Conservation (phyloP, 1,140 invertebrate species). For the Papilio xuthus region DNA sequence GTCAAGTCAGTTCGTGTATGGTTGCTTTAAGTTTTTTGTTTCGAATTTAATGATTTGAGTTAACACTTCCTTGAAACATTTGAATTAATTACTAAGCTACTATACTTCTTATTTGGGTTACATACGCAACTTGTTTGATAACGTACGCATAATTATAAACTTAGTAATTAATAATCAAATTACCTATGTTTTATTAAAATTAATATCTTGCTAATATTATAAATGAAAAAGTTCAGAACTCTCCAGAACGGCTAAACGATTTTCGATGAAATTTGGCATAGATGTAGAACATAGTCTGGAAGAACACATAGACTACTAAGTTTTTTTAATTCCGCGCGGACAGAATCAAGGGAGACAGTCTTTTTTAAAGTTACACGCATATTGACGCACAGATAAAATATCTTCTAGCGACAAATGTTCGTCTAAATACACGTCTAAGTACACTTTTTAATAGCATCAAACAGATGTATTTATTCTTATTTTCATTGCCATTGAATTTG, state of each 20-base stretch:
- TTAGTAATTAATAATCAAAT: not conserved
- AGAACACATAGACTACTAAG: too few relatives aligned
- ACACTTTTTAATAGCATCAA: too few relatives aligned
- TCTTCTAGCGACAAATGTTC: too few relatives aligned
- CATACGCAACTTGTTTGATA: not conserved
- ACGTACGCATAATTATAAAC: not conserved
- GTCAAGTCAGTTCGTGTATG: not conserved
- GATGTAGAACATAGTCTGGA: too few relatives aligned
- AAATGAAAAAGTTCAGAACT: too few relatives aligned
- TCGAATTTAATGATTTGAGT: not conserved
- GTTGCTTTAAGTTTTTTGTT: not conserved
- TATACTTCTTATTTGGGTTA: conserved; percentile 16
- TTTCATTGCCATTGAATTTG: not conserved
- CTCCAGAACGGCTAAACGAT: too few relatives aligned
- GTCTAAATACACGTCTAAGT: too few relatives aligned
- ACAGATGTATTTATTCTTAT: not conserved
- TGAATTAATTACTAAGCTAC: not conserved
- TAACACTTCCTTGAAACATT: conserved; percentile 10
- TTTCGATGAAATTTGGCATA: too few relatives aligned
- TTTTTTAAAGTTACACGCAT: too few relatives aligned
- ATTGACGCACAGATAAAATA: too few relatives aligned
- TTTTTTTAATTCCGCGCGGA: too few relatives aligned
- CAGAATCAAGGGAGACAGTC: too few relatives aligned
- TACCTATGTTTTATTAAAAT: not conserved
- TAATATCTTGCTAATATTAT: not conserved